Percentiles rank a stretch among this genome's conserved stretches.
These are phyloP conservation scores for Darevskia mixta DNA, from an alignment of 2,797 vertebrate genomes.

Conservation along the genomic window DNA sequence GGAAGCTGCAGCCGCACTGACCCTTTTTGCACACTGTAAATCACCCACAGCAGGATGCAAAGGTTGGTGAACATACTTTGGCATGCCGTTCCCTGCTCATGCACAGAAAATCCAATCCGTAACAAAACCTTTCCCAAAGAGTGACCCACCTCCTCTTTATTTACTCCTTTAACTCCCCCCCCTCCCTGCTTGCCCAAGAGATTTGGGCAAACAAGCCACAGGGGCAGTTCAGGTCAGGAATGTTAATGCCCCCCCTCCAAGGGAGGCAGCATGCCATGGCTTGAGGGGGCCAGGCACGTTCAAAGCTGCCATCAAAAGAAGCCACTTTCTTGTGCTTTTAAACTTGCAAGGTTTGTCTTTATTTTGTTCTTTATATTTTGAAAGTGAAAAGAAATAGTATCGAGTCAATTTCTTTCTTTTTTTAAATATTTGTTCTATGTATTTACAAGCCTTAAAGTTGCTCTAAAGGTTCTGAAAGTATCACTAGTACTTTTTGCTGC, in stretches of 20 bases:
- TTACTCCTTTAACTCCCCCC: constrained; percentile 44
- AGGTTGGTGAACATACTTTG: too few species aligned
- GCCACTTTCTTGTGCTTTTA: constrained; percentile 78
- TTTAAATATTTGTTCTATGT: constrained; percentile 90
- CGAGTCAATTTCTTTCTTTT: constrained; percentile 79
- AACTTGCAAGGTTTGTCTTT: constrained; percentile 85
- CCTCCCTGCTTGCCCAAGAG: constrained; percentile 9
- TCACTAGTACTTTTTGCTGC: constrained; percentile 84
- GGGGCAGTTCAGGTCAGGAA: constrained; percentile 24
- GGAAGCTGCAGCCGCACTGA: neutral
- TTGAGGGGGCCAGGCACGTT: constrained; percentile 27
- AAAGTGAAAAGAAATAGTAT: constrained; percentile 86
- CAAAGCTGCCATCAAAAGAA: constrained; percentile 76
- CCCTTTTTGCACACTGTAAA: neutral
- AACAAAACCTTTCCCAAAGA: constrained; percentile 26
- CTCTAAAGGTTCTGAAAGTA: constrained; percentile 89
- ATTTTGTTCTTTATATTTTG: constrained; percentile 86
- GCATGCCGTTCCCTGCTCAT: neutral
- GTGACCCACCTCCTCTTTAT: neutral
- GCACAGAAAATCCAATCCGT: constrained; percentile 5
- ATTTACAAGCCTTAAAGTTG: constrained; percentile 98
- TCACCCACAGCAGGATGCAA: neutral
- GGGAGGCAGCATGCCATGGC: constrained; percentile 41
- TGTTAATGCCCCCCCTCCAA: neutral
- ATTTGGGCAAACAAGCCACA: constrained; percentile 17